Base-by-base conservation (phyloP, 2,888 invertebrate species). In the Tetragonula carbonaria region DNA sequence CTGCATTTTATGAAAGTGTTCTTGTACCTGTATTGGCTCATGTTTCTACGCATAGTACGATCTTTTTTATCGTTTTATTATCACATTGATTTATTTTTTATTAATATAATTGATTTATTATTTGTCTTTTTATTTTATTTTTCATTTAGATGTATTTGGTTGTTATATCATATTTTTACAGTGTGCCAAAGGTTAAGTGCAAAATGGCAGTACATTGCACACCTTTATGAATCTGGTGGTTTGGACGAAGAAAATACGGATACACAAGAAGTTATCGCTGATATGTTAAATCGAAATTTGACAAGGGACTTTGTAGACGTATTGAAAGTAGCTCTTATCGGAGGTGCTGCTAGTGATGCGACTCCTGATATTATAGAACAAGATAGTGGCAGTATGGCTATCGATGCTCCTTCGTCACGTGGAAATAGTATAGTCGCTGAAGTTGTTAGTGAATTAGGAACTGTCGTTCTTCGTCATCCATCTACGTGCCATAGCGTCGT, bases 231-330 rank as follows among this genome's bases (percentile, higher is more conserved):
- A 93, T 96, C 97, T 3, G 97, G 97, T 51, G 96, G 97, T 74
- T 95, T 97, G 18, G 97, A 97, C 87, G 97, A 97, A 87, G 96
- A 96, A 62, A 96, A 97, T 74, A 96, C 96, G 76, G 97, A 97
- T 92, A 96, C 97, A 2, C 97, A 97, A 93, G 98, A 98, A 94
- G 97, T 98, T 2, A 95, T 98, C 2, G 97, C 98, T 92, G 98
- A 98, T 91, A 97, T 98, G 95, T 95, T 99, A 72, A 97, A 98
- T 84, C 95, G 98, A 80, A 97, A 97, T 80, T 95, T 98, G 78
- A 98, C 98, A 0, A 96, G 98, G 82, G 99, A 99, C 94, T 98
- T 98, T 93, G 95, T 99, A 50, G 98, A 98, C 90, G 96, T 98
- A 2, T 94, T 98, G 45, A 97, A 97, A 95, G 96, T 97, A 50